Percentiles rank a stretch among this genome's conserved stretches.
Conservation (phyloP, 2,797 vertebrate species). For the Helicolenus hilgendorfi region DNA sequence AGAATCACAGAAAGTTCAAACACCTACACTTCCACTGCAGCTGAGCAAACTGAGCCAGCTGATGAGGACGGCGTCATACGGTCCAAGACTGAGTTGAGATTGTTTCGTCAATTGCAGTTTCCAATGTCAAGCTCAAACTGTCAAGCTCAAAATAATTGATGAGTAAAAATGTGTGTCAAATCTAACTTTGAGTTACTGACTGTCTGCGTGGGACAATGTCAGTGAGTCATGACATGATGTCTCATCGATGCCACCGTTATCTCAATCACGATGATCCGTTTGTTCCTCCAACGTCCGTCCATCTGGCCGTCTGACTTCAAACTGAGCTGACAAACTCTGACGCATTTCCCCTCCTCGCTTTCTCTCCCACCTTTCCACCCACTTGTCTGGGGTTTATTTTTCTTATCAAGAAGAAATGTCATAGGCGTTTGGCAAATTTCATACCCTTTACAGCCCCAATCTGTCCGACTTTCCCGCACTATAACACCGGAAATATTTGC, state of each 20-base stretch:
- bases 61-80: neutral
- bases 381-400: conserved; percentile 17
- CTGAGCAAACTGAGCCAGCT: neutral
- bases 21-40: neutral
- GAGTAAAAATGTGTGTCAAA: neutral
- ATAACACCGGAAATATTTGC: conserved; percentile 17
- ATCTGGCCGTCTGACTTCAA: conserved; percentile 34
- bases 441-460: conserved; percentile 12
- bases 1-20: neutral
- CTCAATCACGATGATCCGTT: conserved; percentile 25
- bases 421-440: conserved; percentile 41
- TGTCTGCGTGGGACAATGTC: conserved; percentile 18
- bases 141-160: conserved; percentile 29
- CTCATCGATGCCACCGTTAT: conserved; percentile 35
- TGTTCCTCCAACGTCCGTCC: conserved; percentile 34
- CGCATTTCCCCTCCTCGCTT: neutral
- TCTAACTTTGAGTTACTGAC: neutral
- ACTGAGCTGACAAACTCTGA: conserved; percentile 38
- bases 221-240: conserved; percentile 42
- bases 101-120: neutral
- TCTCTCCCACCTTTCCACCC: conserved; percentile 28
- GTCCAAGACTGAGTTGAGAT: neutral
- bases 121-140: neutral
- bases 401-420: conserved; percentile 46
- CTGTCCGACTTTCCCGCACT: conserved; percentile 30